These are phyloP conservation scores for Andrena hattorfiana DNA, from an alignment of 2,888 invertebrate genomes.

Conservation along the genomic window DNA sequence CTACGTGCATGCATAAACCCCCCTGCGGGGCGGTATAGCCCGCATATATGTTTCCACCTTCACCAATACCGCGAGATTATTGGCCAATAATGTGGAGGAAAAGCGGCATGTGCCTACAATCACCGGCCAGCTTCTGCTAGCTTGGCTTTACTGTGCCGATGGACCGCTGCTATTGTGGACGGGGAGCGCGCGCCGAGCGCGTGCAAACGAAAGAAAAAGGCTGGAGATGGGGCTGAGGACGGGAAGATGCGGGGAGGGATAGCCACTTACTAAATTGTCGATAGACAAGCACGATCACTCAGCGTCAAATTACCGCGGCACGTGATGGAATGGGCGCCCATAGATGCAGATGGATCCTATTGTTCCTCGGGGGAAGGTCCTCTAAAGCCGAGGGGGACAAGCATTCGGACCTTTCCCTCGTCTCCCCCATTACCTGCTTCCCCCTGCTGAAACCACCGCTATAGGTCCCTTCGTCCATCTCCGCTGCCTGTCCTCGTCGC, in stretches of 20 bases:
- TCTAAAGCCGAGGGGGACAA: conserved; percentile 51
- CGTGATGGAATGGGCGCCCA: conserved; percentile 72
- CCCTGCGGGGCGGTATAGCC: conserved; percentile 3
- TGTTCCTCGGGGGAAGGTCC: conserved; percentile 72
- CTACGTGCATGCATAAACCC: conserved; percentile 14
- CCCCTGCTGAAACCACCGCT: conserved; percentile 42
- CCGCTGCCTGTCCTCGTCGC: neutral
- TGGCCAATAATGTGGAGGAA: conserved; percentile 68
- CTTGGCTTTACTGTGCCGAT: conserved; percentile 13
- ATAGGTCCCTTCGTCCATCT: conserved; percentile 44
- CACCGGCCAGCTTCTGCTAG: conserved; percentile 36
- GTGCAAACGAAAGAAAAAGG: conserved; percentile 26
- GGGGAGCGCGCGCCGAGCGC: conserved; percentile 21
- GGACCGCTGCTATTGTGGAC: conserved; percentile 29
- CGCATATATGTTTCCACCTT: conserved; percentile 26
- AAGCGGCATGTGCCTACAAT: conserved; percentile 45
- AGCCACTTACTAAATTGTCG: conserved; percentile 77
- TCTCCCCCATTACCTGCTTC: conserved; percentile 51
- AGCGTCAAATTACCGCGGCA: conserved; percentile 62
- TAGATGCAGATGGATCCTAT: conserved; percentile 78
- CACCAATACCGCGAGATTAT: conserved; percentile 70
- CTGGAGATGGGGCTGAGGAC: conserved; percentile 13
- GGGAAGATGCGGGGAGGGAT: conserved; percentile 42
- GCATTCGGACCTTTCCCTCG: conserved; percentile 60
- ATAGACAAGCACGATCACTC: conserved; percentile 74